Evolutionary conservation across 1,140 invertebrate species (phyloP).

Genomic region (Drosophila parabipectinata): DNA sequence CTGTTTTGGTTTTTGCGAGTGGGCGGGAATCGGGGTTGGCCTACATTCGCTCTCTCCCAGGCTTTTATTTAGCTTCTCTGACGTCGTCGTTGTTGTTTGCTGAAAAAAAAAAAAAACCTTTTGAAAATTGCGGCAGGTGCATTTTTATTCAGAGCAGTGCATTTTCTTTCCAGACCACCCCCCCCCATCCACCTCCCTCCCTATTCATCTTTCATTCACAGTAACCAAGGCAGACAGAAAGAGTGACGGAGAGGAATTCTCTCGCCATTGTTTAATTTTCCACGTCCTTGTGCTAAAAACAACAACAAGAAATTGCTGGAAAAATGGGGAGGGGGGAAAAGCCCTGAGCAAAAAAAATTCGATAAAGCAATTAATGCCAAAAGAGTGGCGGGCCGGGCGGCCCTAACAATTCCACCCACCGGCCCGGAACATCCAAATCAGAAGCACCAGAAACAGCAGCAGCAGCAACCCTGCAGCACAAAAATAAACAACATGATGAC

Average conservation of each 20-base stretch:
- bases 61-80: slow-evolving; percentile 47
- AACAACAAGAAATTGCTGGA: slow-evolving; percentile 59
- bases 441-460: slow-evolving; percentile 2
- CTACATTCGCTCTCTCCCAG: slow-evolving; percentile 60
- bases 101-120: slow-evolving; percentile 29
- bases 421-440: slow-evolving; percentile 7
- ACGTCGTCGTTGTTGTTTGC: slow-evolving; percentile 25
- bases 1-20: slow-evolving; percentile 54
- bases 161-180: slow-evolving; percentile 1
- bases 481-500: slow-evolving; percentile 66
- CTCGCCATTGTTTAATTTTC: slow-evolving; percentile 40
- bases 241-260: slow-evolving; percentile 16
- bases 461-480: slow-evolving; percentile 60
- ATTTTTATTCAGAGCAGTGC: slow-evolving; percentile 36
- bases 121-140: slow-evolving; percentile 66
- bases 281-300: slow-evolving; percentile 78
- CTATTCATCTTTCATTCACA: slow-evolving; percentile 48
- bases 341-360: slow-evolving; percentile 53
- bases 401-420: slow-evolving; percentile 40
- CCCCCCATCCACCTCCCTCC: neutral
- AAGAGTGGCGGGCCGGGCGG: slow-evolving; percentile 58
- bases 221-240: slow-evolving; percentile 58
- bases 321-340: slow-evolving; percentile 19
- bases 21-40: slow-evolving; percentile 34
- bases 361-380: slow-evolving; percentile 81